Base-by-base conservation (phyloP, 2,113 vertebrate genomes). In the Neogale vison region DNA sequence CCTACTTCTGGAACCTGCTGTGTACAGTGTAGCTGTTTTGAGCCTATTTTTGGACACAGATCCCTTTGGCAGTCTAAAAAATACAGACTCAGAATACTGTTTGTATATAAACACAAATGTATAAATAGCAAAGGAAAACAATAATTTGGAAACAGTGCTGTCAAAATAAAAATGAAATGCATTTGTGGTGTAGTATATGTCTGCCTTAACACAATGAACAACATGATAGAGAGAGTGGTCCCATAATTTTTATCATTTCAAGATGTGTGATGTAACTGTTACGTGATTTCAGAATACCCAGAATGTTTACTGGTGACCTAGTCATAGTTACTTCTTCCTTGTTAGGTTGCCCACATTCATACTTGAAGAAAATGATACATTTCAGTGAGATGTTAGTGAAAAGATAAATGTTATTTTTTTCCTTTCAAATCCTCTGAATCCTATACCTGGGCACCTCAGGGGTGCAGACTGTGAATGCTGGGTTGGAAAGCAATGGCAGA, bases 101-200 rank as follows among this genome's bases (percentile, higher is more conserved):
- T 91, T 88, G 85, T 85, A 88, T 74, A 76, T 67, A 87, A 92
- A 82, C 50, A 50, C 80, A 94, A 63, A 65, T 45, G 21, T 26
- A 31, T 24, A 87, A 72, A 93, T 50, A 55, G 21, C 39, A 76
- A 89, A 61, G 57, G 65, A 95, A 81, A 52, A n/a, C 47, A 76
- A n/a, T 80, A 65, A 63, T 90, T 81, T 84, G 76, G 31, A 98
- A 94, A 85, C 81, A 88, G 1, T 81, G 6, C 20, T 76, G 17
- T 89, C n/a, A 92, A 95, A 96, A 83, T 90, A 90, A 80, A 93
- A 88, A 86, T 39, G 3, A 93, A 97, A 87, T 59, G 4, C 4
- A 83, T 71, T 65, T 85, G 50, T 95, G 13, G 82, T 88, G 15
- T 82, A 82, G 39, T 83, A 65, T 34, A 87, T 90, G 34, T 67